phyloP scores from a whole-genome alignment of 2,113 vertebrate species.

The Ceyx melanurus region DNA sequence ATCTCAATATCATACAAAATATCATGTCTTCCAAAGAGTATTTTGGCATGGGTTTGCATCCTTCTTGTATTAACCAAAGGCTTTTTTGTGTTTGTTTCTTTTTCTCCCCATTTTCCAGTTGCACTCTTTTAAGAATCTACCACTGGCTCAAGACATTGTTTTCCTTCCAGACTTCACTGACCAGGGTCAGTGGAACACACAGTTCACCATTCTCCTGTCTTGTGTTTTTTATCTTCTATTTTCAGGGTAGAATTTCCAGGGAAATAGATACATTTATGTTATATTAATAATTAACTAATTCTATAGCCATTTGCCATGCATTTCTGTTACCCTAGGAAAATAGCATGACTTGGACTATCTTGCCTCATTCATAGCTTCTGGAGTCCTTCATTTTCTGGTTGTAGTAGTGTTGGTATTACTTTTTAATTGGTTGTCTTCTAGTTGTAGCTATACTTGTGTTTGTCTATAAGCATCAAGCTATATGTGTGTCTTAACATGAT shows the following conservation, averaged over 20 bases:
- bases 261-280: background rate
- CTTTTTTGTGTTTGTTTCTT: background rate
- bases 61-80: background rate
- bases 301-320: background rate
- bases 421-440: background rate
- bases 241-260: background rate
- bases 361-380: background rate
- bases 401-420: background rate
- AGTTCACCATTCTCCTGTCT: background rate
- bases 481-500: background rate
- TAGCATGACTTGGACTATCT: fast-evolving
- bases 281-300: background rate
- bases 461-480: background rate
- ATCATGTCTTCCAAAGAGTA: background rate
- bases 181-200: background rate
- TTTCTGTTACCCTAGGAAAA: background rate
- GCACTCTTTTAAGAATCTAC: background rate
- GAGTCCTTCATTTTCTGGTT: background rate
- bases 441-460: background rate
- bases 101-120: background rate
- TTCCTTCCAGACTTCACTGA: background rate
- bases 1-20: background rate
- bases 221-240: background rate
- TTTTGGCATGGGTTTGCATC: background rate
- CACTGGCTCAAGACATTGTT: fast-evolving